Evolutionary conservation across 2,113 vertebrate genomes (phyloP), one percentile per base, ranked within the genome.

Genomic region (Ammodytes marinus): DNA sequence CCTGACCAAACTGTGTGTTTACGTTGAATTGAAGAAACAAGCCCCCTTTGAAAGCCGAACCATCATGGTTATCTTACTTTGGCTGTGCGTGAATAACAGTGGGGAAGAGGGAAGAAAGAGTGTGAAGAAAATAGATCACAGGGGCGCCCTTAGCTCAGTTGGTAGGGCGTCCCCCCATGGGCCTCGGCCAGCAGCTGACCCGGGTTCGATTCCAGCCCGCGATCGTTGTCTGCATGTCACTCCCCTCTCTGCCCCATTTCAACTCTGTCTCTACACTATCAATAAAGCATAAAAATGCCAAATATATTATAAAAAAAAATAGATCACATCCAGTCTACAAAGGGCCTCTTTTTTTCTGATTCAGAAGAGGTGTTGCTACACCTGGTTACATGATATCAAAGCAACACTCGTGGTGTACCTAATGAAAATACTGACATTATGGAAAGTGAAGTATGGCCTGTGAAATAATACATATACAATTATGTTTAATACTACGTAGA

Each of bases 371-470:
- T 80, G 70, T 67, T 52, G 15, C 85, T 92, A 72, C 69, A 82
- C 88, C 82, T 82, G 69, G 87, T 66, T 83, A 88, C 80, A 70
- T 39, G 45, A 82, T 52, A 76, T 74, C 61, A 79, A 53, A 69
- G 58, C 6, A 43, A 57, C 64, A 47, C 45, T 64, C 53, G 40
- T 43, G 49, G 71, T 69, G 37, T 15, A 59, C 42, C 39, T 57
- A 70, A 70, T 74, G 68, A 79, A 45, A 84, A 77, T 43, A 39
- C 10, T 45, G 57, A 74, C n/a, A 46, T 55, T 46, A 37, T 53
- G n/a, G 14, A 40, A 59, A 69, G 13, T 63, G 49, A 69, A 69
- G 47, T 15, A 45, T 27, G 46, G 14, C 57, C 8, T n/a, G 55
- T 57, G 27, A 77, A 66, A 76, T 60, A 71, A 75, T 27, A 53